Evolutionary conservation across 2,888 invertebrate species (phyloP).

Genomic region (Onthophagus sagittarius): DNA sequence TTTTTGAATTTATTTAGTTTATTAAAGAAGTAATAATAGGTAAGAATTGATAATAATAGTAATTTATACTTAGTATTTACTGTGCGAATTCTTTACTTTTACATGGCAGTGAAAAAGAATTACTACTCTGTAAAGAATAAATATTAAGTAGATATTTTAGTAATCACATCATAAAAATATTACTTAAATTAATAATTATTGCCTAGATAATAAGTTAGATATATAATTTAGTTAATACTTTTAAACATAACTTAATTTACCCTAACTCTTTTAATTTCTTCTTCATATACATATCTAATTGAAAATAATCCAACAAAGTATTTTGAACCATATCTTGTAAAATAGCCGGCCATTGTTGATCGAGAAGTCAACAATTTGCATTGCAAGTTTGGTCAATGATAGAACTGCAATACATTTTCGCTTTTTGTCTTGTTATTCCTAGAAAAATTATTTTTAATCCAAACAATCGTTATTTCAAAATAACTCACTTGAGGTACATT

Average conservation of each 20-base stretch:
- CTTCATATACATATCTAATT: conserved; percentile 77
- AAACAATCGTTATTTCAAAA: not conserved
- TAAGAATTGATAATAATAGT: not conserved
- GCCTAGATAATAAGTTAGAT: too few relatives aligned
- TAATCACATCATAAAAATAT: too few relatives aligned
- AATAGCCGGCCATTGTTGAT: conserved; percentile 73
- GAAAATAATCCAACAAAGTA: conserved; percentile 74
- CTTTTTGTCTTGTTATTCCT: conserved; percentile 78
- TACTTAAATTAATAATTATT: too few relatives aligned
- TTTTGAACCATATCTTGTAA: conserved; percentile 74
- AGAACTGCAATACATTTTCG: conserved; percentile 64
- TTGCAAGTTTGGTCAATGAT: conserved; percentile 72
- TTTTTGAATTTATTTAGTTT: too few relatives aligned
- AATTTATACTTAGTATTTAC: conserved; percentile 24
- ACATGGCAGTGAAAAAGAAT: conserved; percentile 22
- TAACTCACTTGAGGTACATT: conserved; percentile 50
- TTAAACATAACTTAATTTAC: not conserved
- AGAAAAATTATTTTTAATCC: conserved; percentile 30
- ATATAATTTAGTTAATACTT: too few relatives aligned
- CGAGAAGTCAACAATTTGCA: conserved; percentile 71
- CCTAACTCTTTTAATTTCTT: conserved; percentile 56
- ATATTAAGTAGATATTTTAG: not conserved
- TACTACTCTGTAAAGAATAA: conserved; percentile 2
- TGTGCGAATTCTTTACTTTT: conserved; percentile 15
- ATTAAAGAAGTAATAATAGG: not conserved